Evolutionary conservation across 2,888 invertebrate species (phyloP), one percentile per base, ranked within the genome.

Genomic region (Didymodactylos carnosus): DNA sequence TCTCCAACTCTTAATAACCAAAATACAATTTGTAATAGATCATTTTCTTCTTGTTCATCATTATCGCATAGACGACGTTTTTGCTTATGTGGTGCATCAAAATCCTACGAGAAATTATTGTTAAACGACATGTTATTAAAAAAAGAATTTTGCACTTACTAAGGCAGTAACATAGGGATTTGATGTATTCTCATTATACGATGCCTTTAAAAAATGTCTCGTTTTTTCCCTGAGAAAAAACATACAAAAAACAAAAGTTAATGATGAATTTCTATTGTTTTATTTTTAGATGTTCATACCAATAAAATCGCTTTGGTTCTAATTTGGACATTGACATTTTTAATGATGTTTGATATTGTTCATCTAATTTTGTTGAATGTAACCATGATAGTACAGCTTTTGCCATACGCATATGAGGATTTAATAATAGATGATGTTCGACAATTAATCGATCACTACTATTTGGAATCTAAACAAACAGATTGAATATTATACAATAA

Each of bases 1-100:
- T 62, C 62, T n/a, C 62, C 62, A 62, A 62, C 62, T n/a, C 62
- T 29, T 19, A 62, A 35, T 62, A 62, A 62, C 8, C 10, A n/a
- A 62, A 62, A 62, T 10, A 62, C 29, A 1, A 62, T 62, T 29
- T 62, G 62, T 10, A 62, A n/a, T 62, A 62, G 35, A 62, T 62
- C 62, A 62, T 62, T 62, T 62, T 62, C 62, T 62, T 62, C 62
- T 62, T 62, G 62, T 62, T 62, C 62, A 35, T 62, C 62, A n/a
- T 29, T 62, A 35, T 62, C 62, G 35, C 35, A 62, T 19, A 62
- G 11, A 62, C 62, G 62, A n/a, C 62, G 62, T 35, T 62, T 62
- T 62, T 62, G 62, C 35, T 62, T 62, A 62, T 62, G 62, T 1
- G 62, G 8, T 11, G 62, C 62, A 62, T 62, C 62, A 25, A 62